Evolutionary conservation across 53 echinoderm and acorn worm genomes (phyloP).

Genomic region (Antedon mediterranea): DNA sequence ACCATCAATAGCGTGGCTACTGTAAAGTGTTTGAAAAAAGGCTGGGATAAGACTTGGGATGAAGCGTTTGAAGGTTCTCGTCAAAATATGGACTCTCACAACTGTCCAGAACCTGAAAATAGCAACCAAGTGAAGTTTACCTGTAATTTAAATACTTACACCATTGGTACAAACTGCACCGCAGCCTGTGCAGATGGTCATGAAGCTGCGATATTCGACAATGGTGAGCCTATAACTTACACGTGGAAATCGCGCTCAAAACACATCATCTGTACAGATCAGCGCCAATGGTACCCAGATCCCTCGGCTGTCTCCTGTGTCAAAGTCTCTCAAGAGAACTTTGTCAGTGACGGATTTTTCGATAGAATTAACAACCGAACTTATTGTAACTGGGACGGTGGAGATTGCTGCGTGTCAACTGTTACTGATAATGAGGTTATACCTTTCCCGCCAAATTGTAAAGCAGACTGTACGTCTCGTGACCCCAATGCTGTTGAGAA

Average conservation of each 20-base stretch:
- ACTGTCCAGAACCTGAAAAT: too few species aligned
- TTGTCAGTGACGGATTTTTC: slow-evolving; percentile 27
- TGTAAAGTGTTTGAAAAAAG: too few species aligned
- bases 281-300: slow-evolving; percentile 48
- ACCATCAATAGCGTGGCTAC: neutral
- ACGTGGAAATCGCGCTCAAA: slow-evolving; percentile 11
- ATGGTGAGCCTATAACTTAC: neutral
- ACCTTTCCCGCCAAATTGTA: neutral
- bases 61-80: too few species aligned
- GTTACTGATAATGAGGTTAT: neutral
- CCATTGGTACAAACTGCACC: slow-evolving; percentile 23
- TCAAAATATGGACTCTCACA: too few species aligned
- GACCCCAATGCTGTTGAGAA: neutral
- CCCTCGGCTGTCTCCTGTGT: slow-evolving; percentile 27
- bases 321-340: slow-evolving; percentile 27
- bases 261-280: slow-evolving; percentile 36
- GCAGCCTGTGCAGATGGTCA: slow-evolving; percentile 13
- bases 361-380: slow-evolving; percentile 55
- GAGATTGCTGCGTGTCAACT: slow-evolving; percentile 59
- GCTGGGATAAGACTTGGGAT: too few species aligned
- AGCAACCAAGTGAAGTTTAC: too few species aligned
- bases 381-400: slow-evolving; percentile 62
- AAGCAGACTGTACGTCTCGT: neutral
- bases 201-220: neutral
- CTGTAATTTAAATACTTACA: too few species aligned